Evolutionary conservation across 2,797 vertebrate species (phyloP).

Genomic region (Vipera latastei): DNA sequence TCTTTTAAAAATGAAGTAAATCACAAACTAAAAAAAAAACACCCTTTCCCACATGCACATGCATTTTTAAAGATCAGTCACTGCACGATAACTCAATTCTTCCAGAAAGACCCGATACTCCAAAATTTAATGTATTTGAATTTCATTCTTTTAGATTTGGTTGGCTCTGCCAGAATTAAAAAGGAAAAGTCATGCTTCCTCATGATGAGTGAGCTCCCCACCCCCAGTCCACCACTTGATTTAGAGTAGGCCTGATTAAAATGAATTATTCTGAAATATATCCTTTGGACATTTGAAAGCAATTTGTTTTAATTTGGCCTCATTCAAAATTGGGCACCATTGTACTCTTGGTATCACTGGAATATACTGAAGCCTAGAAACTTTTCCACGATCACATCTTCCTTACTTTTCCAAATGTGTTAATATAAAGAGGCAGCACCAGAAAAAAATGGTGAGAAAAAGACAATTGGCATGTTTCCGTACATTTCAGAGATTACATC

Average conservation of each 20-base stretch:
- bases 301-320: conserved; percentile 1
- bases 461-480: not conserved
- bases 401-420: not conserved
- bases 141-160: conserved; percentile 12
- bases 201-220: not conserved
- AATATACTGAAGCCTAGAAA: not conserved
- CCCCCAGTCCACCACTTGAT: not conserved
- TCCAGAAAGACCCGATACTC: conserved; percentile 16
- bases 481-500: not conserved
- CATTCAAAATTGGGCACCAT: not conserved
- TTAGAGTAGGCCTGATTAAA: not conserved
- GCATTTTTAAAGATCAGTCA: not conserved
- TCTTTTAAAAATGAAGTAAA: conserved; percentile 44
- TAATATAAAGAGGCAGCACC: not conserved
- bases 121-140: conserved; percentile 11
- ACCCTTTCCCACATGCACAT: conserved; percentile 20
- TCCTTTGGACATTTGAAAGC: not conserved
- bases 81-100: not conserved
- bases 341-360: not conserved
- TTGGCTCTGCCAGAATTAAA: not conserved
- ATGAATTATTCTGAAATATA: conserved; percentile 1
- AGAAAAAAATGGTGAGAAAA: not conserved
- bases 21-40: not conserved
- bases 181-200: conserved; percentile 15
- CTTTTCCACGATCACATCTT: not conserved